phyloP scores from a whole-genome alignment of 1,140 invertebrate genomes.

The Apis dorsata region DNA sequence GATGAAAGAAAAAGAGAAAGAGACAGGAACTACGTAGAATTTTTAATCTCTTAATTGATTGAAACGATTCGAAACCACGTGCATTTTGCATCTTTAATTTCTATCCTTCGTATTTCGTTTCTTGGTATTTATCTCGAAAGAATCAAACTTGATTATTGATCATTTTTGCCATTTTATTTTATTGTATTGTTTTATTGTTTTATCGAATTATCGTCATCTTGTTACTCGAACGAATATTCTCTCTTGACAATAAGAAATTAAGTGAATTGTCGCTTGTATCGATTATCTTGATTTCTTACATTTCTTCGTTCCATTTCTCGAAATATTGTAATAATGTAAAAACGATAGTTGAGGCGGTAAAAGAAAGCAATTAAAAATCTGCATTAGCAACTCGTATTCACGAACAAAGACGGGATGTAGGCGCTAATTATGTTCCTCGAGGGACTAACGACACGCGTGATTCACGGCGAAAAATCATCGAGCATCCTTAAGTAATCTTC shows the following conservation, averaged over 20 bases:
- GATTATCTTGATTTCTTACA: background rate
- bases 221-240: background rate
- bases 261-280: background rate
- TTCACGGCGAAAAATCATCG: background rate
- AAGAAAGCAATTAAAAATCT: background rate
- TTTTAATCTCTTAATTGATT: background rate
- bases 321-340: background rate
- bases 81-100: background rate
- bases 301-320: background rate
- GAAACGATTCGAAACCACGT: background rate
- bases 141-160: too few relatives aligned
- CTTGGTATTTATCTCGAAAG: background rate
- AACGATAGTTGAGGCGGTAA: background rate
- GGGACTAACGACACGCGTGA: slow-evolving; percentile 24
- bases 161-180: too few relatives aligned
- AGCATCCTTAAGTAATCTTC: background rate
- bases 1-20: too few relatives aligned
- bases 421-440: background rate
- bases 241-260: background rate
- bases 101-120: background rate
- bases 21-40: background rate
- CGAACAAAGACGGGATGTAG: background rate
- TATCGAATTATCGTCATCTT: slow-evolving; percentile 5
- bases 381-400: background rate
- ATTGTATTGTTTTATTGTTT: background rate